phyloP scores from a whole-genome alignment of 2,888 invertebrate species.

The Chloroclysta siterata region DNA sequence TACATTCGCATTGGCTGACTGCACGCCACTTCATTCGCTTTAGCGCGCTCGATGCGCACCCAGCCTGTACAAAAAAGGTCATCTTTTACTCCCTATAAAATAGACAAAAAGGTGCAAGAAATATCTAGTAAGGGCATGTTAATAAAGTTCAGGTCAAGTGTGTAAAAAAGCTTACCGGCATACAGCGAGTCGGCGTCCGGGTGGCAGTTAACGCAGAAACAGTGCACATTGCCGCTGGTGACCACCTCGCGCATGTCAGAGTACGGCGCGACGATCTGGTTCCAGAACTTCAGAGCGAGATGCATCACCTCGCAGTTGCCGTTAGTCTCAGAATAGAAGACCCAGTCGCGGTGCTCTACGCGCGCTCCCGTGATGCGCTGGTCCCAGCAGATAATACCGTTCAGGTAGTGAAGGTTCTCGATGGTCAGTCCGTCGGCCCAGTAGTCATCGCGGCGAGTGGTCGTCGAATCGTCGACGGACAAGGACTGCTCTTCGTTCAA shows the following conservation, averaged over 20 bases:
- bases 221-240: conserved; percentile 70
- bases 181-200: conserved; percentile 59
- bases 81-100: too few species aligned
- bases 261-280: conserved; percentile 64
- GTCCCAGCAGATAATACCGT: conserved; percentile 61
- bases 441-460: conserved; percentile 64
- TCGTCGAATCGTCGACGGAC: conserved; percentile 68
- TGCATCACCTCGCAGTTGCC: conserved; percentile 68
- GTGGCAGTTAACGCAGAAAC: conserved; percentile 68
- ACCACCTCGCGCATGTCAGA: conserved; percentile 69
- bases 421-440: conserved; percentile 60
- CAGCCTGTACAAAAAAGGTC: conserved; percentile 55
- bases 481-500: conserved; percentile 73
- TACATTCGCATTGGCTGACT: conserved; percentile 56
- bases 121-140: too few species aligned
- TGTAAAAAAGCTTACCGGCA: conserved; percentile 55
- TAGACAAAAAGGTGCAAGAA: too few species aligned
- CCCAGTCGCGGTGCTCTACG: conserved; percentile 40
- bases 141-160: not conserved
- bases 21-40: conserved; percentile 43
- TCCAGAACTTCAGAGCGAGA: conserved; percentile 73
- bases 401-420: conserved; percentile 69
- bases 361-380: conserved; percentile 50
- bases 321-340: conserved; percentile 41
- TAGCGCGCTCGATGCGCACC: conserved; percentile 77